Evolutionary conservation across 2,888 invertebrate genomes (phyloP).

Genomic region (Falcaria lacertinaria): DNA sequence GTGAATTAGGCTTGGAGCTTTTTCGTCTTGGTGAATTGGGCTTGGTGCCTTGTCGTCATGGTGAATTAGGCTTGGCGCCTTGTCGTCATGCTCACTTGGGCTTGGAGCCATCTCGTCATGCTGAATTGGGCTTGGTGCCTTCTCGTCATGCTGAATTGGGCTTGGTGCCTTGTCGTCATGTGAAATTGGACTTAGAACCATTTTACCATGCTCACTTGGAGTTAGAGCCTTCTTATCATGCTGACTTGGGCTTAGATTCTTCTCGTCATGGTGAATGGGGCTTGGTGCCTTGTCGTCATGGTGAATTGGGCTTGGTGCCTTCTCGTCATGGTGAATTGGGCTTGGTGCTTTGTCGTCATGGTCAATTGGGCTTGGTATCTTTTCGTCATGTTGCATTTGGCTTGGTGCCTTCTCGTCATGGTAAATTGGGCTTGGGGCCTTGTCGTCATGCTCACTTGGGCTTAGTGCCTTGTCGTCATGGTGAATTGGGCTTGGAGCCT

Average conservation of each 20-base stretch:
- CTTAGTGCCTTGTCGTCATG: no score
- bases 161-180: constrained; percentile 3
- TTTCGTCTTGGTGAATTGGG: no score
- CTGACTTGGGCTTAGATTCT: constrained; percentile 6
- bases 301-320: no score
- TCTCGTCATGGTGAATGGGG: constrained; percentile 3
- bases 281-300: neutral
- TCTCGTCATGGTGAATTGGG: neutral
- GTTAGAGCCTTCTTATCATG: constrained; percentile 3
- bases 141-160: constrained; percentile 5
- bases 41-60: neutral
- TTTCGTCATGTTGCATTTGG: no score
- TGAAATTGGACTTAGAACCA: neutral
- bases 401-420: no score
- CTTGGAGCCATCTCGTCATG: constrained; percentile 4
- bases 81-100: neutral
- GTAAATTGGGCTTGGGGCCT: neutral
- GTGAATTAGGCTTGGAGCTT: no score
- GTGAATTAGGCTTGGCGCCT: neutral
- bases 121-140: neutral
- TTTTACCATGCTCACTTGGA: neutral
- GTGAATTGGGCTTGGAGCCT: no score
- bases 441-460: no score
- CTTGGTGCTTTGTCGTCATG: neutral
- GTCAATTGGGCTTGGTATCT: neutral